These are phyloP conservation scores for Stegana nigrithorax DNA, from an alignment of 2,888 invertebrate genomes.

Conservation along the genomic window DNA sequence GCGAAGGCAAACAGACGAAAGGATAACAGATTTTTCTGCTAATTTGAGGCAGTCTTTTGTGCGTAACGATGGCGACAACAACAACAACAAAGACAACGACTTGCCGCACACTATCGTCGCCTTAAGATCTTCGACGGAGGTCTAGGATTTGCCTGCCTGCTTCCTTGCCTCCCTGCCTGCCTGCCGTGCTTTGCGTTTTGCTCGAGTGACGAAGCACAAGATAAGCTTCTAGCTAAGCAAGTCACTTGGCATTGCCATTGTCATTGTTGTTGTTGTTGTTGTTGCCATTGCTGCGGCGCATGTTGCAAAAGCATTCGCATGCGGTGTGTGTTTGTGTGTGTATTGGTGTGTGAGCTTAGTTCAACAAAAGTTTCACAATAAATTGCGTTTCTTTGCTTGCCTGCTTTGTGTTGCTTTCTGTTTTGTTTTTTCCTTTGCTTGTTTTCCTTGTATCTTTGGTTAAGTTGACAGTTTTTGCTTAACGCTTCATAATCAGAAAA, in stretches of 20 bases:
- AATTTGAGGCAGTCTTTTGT: slow-evolving; percentile 65
- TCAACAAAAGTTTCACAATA: slow-evolving; percentile 61
- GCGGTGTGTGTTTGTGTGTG: too few relatives aligned
- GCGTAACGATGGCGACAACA: slow-evolving; percentile 55
- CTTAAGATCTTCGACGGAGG: slow-evolving; percentile 49
- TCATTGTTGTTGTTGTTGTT: slow-evolving; percentile 25
- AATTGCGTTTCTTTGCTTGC: slow-evolving; percentile 52
- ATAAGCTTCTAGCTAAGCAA: slow-evolving; percentile 47
- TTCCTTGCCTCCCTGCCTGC: slow-evolving; percentile 9
- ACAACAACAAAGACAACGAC: neutral
- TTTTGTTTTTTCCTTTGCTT: too few relatives aligned
- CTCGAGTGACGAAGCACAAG: slow-evolving; percentile 60
- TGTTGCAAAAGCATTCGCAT: neutral
- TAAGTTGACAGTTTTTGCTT: slow-evolving; percentile 67
- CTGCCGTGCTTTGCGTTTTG: slow-evolving; percentile 40
- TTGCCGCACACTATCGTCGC: slow-evolving; percentile 41
- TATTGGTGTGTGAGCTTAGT: slow-evolving; percentile 24
- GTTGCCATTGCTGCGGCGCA: slow-evolving; percentile 1
- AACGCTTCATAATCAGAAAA: slow-evolving; percentile 68
- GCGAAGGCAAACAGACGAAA: slow-evolving; percentile 45
- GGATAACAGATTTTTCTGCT: slow-evolving; percentile 65
- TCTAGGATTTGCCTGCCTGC: slow-evolving; percentile 22
- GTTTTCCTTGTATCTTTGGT: too few relatives aligned
- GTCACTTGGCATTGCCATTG: slow-evolving; percentile 25
- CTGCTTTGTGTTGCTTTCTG: neutral